phyloP scores from a whole-genome alignment of 2,888 invertebrate species.

The Podabrus alpinus region DNA sequence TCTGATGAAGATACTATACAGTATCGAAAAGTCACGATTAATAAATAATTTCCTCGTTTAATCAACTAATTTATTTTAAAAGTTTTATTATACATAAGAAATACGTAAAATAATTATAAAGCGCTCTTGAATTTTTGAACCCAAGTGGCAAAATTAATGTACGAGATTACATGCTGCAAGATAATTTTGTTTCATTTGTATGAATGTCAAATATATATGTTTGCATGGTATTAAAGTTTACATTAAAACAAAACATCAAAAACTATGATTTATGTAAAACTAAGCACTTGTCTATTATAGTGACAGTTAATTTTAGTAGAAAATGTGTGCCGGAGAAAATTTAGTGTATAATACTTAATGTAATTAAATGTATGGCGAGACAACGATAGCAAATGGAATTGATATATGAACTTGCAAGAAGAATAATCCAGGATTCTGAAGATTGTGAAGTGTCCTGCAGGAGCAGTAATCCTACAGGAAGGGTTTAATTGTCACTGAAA shows the following conservation, averaged over 20 bases:
- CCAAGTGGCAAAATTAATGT: neutral
- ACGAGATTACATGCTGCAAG: neutral
- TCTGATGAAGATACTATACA: too few relatives aligned
- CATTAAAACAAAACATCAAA: neutral
- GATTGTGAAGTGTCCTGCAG: constrained; percentile 33
- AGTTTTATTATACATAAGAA: too few relatives aligned
- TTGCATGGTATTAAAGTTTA: neutral
- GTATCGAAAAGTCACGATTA: too few relatives aligned
- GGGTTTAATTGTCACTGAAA: constrained; percentile 32
- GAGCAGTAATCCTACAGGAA: constrained; percentile 32
- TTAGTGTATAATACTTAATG: constrained; percentile 7
- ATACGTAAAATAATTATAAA: neutral
- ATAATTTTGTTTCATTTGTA: neutral
- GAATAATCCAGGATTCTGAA: constrained; percentile 33
- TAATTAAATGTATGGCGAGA: constrained; percentile 13
- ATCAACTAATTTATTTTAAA: too few relatives aligned
- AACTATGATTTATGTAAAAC: neutral
- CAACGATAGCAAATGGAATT: constrained; percentile 16
- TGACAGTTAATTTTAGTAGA: neutral
- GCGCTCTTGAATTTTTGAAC: neutral
- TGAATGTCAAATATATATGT: neutral
- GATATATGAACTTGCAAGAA: constrained; percentile 21
- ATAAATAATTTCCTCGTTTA: too few relatives aligned
- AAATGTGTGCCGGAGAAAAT: neutral
- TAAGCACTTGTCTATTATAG: constrained; percentile 1